phyloP scores from a whole-genome alignment of 2,113 vertebrate species.

The Channa argus region DNA sequence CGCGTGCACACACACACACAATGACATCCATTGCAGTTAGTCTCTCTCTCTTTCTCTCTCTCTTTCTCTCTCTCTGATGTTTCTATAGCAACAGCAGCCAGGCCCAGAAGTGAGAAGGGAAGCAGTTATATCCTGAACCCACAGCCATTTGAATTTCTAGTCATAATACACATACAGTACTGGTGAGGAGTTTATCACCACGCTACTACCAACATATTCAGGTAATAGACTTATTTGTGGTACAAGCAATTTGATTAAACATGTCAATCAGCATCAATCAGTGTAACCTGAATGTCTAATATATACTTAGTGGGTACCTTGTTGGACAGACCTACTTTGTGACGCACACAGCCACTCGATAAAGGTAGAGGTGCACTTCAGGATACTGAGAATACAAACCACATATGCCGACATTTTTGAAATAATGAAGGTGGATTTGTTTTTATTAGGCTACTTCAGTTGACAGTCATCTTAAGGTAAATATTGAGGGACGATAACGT shows the following conservation, averaged over 20 bases:
- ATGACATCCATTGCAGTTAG: slow-evolving; percentile 4
- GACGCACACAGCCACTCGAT: slow-evolving; percentile 1
- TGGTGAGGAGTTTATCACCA: neutral
- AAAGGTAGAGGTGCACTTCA: neutral
- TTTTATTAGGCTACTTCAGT: neutral
- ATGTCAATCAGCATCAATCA: slow-evolving; percentile 22
- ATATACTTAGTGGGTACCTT: slow-evolving; percentile 26
- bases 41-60: slow-evolving; percentile 37
- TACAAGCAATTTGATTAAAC: neutral
- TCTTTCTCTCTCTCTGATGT: slow-evolving; percentile 63
- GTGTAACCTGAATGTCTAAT: neutral
- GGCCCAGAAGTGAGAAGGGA: slow-evolving; percentile 49
- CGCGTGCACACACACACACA: neutral
- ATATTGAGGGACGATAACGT: neutral
- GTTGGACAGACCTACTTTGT: slow-evolving; percentile 33
- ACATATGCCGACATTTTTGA: neutral
- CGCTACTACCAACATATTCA: neutral
- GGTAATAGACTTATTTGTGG: neutral
- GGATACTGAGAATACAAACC: neutral
- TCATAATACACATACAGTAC: slow-evolving; percentile 22
- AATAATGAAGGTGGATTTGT: neutral
- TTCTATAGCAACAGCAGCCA: slow-evolving; percentile 75
- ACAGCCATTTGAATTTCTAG: slow-evolving; percentile 24
- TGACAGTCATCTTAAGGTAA: neutral
- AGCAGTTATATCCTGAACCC: slow-evolving; percentile 29